phyloP scores from a whole-genome alignment of 2,113 vertebrate genomes.

The Bos indicus region DNA sequence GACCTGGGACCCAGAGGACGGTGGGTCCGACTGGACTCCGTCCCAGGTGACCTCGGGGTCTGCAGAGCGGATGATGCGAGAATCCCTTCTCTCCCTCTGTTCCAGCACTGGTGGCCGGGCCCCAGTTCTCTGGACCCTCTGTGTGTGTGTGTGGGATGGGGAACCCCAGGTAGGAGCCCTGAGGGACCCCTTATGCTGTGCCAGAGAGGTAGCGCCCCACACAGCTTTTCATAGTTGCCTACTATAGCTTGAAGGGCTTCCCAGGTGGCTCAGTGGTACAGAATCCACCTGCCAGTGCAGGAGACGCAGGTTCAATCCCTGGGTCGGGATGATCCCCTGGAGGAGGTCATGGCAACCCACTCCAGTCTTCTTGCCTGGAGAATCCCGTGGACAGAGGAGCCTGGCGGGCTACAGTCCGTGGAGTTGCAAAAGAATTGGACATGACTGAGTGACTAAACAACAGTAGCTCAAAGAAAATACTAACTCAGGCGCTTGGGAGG shows the following conservation, averaged over 20 bases:
- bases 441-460: neutral
- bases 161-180: neutral
- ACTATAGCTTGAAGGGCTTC: neutral
- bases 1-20: neutral
- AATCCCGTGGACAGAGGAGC: neutral
- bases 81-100: neutral
- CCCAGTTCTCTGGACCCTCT: neutral
- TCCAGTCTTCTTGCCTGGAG: neutral
- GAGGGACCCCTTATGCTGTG: neutral
- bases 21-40: neutral
- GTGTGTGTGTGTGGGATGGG: too few relatives aligned
- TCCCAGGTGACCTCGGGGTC: neutral
- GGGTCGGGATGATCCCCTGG: neutral
- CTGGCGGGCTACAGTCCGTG: neutral
- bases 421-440: neutral
- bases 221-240: neutral
- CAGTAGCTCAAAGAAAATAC: neutral
- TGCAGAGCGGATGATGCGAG: neutral
- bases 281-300: neutral
- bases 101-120: rapidly evolving
- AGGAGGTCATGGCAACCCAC: neutral
- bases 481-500: neutral
- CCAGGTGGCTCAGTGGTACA: neutral
- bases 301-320: neutral
- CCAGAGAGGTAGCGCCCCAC: neutral